Conservation (phyloP, 2,113 vertebrate genomes). For the Tetrax tetrax region DNA sequence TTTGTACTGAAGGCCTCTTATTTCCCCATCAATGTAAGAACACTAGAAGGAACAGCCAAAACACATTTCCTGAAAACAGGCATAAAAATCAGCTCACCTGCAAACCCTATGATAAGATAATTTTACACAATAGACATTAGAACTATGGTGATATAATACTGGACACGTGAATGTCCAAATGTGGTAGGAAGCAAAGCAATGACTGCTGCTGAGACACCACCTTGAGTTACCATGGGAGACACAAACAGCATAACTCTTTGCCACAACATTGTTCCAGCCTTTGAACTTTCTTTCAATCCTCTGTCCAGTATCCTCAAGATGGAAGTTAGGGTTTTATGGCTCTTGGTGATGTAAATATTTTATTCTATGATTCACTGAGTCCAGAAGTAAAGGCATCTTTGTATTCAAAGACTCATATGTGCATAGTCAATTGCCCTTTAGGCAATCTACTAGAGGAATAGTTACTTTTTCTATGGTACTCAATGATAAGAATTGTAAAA, state of each 20-base stretch:
- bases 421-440: background rate
- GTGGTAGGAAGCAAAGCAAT: background rate
- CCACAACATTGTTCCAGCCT: background rate
- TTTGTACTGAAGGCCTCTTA: background rate
- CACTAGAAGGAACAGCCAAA: background rate
- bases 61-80: fast-evolving
- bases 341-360: background rate
- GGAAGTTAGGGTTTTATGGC: background rate
- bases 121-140: background rate
- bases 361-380: background rate
- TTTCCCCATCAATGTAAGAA: background rate
- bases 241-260: background rate
- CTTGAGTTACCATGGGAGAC: background rate
- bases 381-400: background rate
- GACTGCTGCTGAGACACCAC: background rate
- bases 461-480: background rate
- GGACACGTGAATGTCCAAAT: background rate
- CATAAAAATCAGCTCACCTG: background rate
- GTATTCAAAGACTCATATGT: background rate
- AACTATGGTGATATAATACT: background rate
- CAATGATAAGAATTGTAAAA: background rate
- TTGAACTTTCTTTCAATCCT: background rate
- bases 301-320: background rate
- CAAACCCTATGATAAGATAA: background rate
- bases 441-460: background rate